These are phyloP conservation scores for Melinaea menophilus DNA, from an alignment of 2,888 invertebrate species.

Conservation along the genomic window DNA sequence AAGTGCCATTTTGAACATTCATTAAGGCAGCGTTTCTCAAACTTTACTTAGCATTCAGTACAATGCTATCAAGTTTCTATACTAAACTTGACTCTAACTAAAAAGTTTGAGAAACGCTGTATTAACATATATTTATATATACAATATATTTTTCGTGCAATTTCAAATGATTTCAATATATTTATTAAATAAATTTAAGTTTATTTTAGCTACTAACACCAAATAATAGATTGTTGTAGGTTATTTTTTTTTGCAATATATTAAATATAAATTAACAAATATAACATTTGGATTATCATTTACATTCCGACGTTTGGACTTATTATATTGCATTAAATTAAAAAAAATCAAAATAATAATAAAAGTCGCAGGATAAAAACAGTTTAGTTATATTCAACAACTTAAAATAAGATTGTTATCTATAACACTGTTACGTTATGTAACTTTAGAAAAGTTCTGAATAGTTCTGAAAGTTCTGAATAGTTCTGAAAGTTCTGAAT, in stretches of 20 bases:
- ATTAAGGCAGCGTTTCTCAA: slow-evolving; percentile 12
- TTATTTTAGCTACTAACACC: slow-evolving; percentile 73
- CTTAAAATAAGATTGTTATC: too few relatives aligned
- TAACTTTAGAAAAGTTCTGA: too few relatives aligned
- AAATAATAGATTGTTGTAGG: slow-evolving; percentile 62
- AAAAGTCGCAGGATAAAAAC: too few relatives aligned
- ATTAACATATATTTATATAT: slow-evolving; percentile 34
- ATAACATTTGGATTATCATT: slow-evolving; percentile 13
- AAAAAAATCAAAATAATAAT: too few relatives aligned
- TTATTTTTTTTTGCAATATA: slow-evolving; percentile 24
- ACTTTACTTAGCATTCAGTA: too few relatives aligned
- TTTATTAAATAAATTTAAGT: slow-evolving; percentile 60
- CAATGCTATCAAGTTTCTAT: too few relatives aligned
- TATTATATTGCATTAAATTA: background rate
- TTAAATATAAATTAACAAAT: slow-evolving; percentile 23
- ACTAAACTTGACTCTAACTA: too few relatives aligned
- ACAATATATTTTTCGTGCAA: slow-evolving; percentile 55
- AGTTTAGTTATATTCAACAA: too few relatives aligned
- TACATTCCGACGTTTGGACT: slow-evolving; percentile 28
- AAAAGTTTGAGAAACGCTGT: too few relatives aligned
- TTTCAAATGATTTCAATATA: slow-evolving; percentile 54
- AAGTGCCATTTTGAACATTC: slow-evolving; percentile 62
- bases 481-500: too few relatives aligned
- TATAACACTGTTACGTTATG: too few relatives aligned
- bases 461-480: too few relatives aligned